A percentile compares a stretch with the other conserved stretches of the same genome.
Conservation (phyloP, 2,888 invertebrate species). For the Ypsolopha sequella region DNA sequence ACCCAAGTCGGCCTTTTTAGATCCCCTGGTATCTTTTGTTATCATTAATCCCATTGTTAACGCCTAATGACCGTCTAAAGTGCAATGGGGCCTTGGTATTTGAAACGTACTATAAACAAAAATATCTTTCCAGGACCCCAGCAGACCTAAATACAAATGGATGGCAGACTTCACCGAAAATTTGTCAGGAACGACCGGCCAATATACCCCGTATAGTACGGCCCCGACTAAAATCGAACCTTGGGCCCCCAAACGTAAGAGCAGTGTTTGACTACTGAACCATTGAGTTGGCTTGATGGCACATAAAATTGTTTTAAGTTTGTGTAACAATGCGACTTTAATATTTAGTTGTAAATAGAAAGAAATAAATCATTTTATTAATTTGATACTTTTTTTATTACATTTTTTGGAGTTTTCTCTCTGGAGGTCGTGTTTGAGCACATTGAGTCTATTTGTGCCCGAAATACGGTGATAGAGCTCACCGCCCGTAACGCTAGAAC, state of each 20-base stretch:
- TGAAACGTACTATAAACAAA: too few relatives aligned
- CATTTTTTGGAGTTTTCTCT: too few relatives aligned
- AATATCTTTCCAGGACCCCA: conserved; percentile 74
- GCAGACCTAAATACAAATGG: conserved; percentile 87
- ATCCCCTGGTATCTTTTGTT: too few relatives aligned
- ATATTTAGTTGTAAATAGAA: neutral
- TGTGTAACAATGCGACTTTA: neutral
- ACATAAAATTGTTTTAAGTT: conserved; percentile 6
- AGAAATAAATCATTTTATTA: neutral
- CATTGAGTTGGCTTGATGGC: neutral
- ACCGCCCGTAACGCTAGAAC: too few relatives aligned
- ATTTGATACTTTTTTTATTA: neutral
- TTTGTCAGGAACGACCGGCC: conserved; percentile 80
- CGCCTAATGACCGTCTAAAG: too few relatives aligned
- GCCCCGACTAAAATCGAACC: conserved; percentile 87
- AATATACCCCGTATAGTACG: conserved; percentile 94
- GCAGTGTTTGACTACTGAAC: conserved; percentile 13
- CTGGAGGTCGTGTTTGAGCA: too few relatives aligned
- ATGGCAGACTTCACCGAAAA: conserved; percentile 89
- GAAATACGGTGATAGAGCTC: too few relatives aligned
- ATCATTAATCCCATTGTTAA: too few relatives aligned
- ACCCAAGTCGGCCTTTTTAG: too few relatives aligned
- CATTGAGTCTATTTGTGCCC: too few relatives aligned
- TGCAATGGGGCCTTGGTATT: too few relatives aligned
- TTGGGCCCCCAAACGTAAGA: conserved; percentile 75